Evolutionary conservation across 2,888 invertebrate genomes (phyloP), one percentile per base, ranked within the genome.

Genomic region (Drepanosiphum platanoidis): DNA sequence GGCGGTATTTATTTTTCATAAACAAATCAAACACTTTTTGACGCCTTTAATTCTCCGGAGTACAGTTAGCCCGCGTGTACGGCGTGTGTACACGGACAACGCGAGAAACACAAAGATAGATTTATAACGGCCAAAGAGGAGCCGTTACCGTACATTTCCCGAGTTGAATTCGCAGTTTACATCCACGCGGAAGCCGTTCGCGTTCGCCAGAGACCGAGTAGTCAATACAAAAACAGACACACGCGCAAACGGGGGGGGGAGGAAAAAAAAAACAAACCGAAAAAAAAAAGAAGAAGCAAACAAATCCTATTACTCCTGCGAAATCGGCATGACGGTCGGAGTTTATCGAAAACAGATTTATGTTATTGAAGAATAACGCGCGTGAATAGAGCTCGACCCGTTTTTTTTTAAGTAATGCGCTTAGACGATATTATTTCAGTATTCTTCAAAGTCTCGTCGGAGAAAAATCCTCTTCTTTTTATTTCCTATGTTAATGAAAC

Each of bases 91-190:
- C 13, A 42, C 30, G 30, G 42, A 79, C 39, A n/a, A n/a, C 9
- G 39, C 4, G 39, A 39, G 9, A 39, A 39, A 3, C 46, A 80
- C 52, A 52, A 34, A 30, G 46, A 46, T 15, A 79, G 46, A 79
- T 79, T 68, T 68, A 68, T 34, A 34, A n/a, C 30, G n/a, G 46
- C 15, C 13, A 15, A 27, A 68, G 34, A 66, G 46, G 15, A 34
- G 22, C 66, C 66, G 52, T 79, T 27, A 68, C 34, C 79, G 46
- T 68, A 68, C 46, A 80, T 68, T 80, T 36, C 52, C 79, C 79
- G 3, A 68, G 34, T 80, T 36, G 15, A 36, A 80, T 52, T 80
- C 68, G 34, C 68, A 68, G 66, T 68, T 80, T n/a, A n/a, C 52
- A 70, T 52, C 79, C 9, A 9, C 13, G n/a, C 11, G 39, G 11